These are phyloP conservation scores for Pelecanus crispus DNA, from an alignment of 2,113 vertebrate genomes.

Conservation along the genomic window DNA sequence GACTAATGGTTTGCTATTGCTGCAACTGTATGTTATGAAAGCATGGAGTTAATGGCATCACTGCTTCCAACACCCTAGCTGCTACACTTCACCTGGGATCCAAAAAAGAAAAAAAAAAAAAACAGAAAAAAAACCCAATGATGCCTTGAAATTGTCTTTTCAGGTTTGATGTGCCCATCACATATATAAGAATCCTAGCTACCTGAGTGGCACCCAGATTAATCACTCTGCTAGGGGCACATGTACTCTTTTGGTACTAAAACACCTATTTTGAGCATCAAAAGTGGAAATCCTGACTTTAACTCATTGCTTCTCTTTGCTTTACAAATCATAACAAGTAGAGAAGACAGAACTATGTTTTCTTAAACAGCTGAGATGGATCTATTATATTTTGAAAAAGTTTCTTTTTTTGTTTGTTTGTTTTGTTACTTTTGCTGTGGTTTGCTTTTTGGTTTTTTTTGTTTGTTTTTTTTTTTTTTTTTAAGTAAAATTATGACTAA, in stretches of 20 bases:
- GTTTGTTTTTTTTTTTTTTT: neutral
- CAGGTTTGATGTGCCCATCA: neutral
- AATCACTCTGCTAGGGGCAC: neutral
- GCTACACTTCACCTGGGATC: neutral
- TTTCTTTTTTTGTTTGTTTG: neutral
- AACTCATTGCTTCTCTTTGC: neutral
- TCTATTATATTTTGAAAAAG: neutral
- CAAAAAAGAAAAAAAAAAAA: rapidly evolving
- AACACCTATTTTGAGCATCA: neutral
- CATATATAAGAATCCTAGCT: neutral
- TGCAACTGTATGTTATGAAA: neutral
- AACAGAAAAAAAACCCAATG: rapidly evolving
- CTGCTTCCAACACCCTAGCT: neutral
- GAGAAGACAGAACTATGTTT: neutral
- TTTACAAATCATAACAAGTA: neutral
- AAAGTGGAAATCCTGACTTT: neutral
- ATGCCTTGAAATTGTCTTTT: neutral
- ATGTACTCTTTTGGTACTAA: neutral
- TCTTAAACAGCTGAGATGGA: neutral
- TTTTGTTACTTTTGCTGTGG: neutral
- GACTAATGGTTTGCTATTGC: neutral
- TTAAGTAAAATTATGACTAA: neutral
- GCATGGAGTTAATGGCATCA: neutral
- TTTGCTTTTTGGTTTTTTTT: neutral
- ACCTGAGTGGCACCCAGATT: neutral